Base-by-base conservation (phyloP, 2,797 vertebrate species). In the Anguilla pacifica region DNA sequence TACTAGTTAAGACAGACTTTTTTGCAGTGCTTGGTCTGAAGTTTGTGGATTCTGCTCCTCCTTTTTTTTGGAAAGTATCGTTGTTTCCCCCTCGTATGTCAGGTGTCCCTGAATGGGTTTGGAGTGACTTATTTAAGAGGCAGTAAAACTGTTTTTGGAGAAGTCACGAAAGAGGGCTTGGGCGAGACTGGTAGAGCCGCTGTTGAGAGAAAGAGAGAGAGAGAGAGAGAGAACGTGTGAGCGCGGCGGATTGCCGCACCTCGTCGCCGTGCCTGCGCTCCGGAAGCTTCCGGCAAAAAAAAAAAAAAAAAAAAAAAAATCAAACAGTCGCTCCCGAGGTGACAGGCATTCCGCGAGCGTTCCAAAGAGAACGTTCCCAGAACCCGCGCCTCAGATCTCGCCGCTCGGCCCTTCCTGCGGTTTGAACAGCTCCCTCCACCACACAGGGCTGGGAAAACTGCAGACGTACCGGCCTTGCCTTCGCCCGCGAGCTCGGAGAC, bases 271-370 rank as follows among this genome's bases (percentile, higher is more conserved):
- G 88, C 89, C 91, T 89, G 89, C 92, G 89, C 93, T 93, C 93
- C 93, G 93, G 92, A 94, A 92, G 93, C 93, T 94, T 94, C 92
- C 91, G 90, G 92, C 94, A 31, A 31, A 86, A 83, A 92, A 90
- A 55, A 55, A 55, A 57, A 57, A 57, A 57, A 35, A 35, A 35
- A 35, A 35, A 35, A 10, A 55, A 55, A 55, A 55, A 55, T 92
- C 90, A 90, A 93, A 93, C 90, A 92, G 93, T 94, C 92, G 92
- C 89, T 93, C 91, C 88, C 17, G 57, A 90, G 92, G 93, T 93
- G 93, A 93, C 91, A 90, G 88, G 91, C 90, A 91, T 90, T 91
- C 93, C 91, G 85, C 92, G 93, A 91, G 90, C 91, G 93, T 92
- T 89, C 91, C 64, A 35, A 90, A 92, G 88, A 92, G 92, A 94